Conservation (phyloP, 2,888 invertebrate genomes). For the Catocala sponsa region DNA sequence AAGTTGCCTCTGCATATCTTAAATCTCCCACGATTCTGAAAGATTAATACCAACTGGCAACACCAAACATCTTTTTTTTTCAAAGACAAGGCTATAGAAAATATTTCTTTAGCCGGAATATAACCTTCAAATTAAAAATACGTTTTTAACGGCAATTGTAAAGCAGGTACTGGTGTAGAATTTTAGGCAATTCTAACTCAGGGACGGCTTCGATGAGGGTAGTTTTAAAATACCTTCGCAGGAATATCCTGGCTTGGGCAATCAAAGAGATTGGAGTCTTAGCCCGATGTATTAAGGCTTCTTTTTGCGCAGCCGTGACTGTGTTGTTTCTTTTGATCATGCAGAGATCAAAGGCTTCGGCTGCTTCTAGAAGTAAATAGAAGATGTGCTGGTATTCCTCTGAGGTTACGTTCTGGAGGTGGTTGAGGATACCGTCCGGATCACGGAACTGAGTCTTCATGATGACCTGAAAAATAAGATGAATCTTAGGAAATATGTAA, state of each 20-base stretch:
- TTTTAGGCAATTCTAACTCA: conserved; percentile 89
- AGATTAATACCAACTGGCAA: conserved; percentile 44
- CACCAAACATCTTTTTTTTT: conserved; percentile 45
- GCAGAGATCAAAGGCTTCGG: conserved; percentile 93
- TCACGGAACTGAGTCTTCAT: conserved; percentile 95
- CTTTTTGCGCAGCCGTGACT: conserved; percentile 90
- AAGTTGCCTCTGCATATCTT: conserved; percentile 8
- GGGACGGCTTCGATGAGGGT: conserved; percentile 86
- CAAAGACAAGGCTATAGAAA: conserved; percentile 44
- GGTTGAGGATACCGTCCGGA: conserved; percentile 94
- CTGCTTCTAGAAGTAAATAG: conserved; percentile 91
- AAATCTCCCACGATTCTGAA: conserved; percentile 37
- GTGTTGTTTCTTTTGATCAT: conserved; percentile 92
- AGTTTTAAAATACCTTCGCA: conserved; percentile 88
- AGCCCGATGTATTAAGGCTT: conserved; percentile 89
- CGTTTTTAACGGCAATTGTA: conserved; percentile 89
- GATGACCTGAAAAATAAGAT: conserved; percentile 87
- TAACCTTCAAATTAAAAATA: conserved; percentile 41
- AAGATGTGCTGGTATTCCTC: conserved; percentile 86
- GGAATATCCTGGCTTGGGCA: conserved; percentile 89
- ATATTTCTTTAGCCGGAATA: conserved; percentile 49
- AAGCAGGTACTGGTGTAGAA: conserved; percentile 90
- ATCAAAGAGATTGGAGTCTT: conserved; percentile 90
- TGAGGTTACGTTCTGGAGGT: conserved; percentile 90
- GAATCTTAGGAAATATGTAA: too few relatives aligned